Evolutionary conservation across 2,888 invertebrate species (phyloP), one percentile per base, ranked within the genome.

Genomic region (Cryptus viduatorius): DNA sequence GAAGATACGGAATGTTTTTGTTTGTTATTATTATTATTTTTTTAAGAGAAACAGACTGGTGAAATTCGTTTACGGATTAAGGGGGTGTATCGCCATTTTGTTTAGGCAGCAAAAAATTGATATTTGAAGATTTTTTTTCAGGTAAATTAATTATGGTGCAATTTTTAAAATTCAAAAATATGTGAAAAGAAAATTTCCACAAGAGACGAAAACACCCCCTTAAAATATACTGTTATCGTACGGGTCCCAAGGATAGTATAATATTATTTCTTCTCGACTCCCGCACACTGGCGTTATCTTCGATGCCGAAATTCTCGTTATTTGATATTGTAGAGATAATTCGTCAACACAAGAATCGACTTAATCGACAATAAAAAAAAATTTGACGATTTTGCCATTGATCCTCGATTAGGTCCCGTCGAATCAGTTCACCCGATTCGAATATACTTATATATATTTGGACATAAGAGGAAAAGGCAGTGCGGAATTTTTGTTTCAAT

Each of bases 391-490:
- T 61, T 61, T 61, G 61, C 29, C 31, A 61, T n/a, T 29, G 61
- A 61, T 61, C 44, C n/a, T 61, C 67, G 37, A 67, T 68, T 80
- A 75, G 75, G 75, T 80, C 80, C 75, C 67, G 29, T 44, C 75
- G 75, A 75, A 64, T 75, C 75, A 75, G 37, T 44, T 37, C 37
- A 42, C 29, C 68, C 68, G 48, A 50, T 68, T 75, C 68, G 59
- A 24, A 50, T 68, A 69, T 72, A 50, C 64, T 68, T 78, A 69
- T 72, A 78, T 48, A 50, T 65, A 61, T 50, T 37, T 67, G 59
- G 73, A 56, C 56, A 64, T 46, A 42, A 59, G 71, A 71, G 68
- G 65, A 77, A 69, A 85, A 80, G 83, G 83, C 73, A 75, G 83
- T 81, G 44, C 59, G 44, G 50, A 81, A 76, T 67, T 78, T 69